Base-by-base conservation (phyloP, 2,888 invertebrate genomes). In the Cephus spinipes region DNA sequence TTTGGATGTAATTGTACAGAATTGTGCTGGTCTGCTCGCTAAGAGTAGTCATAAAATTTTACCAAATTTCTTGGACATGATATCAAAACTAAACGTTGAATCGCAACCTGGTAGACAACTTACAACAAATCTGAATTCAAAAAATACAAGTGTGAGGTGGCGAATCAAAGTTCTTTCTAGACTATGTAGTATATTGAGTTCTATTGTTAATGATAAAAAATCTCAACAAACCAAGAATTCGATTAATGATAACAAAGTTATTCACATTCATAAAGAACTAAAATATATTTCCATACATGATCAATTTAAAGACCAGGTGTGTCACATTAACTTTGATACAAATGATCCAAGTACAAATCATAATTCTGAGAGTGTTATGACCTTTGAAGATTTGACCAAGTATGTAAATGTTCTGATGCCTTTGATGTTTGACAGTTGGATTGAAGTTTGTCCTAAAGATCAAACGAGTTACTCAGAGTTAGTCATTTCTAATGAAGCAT, bases 31-130 rank as follows among this genome's bases (percentile, higher is more conserved):
- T 11, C 92, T 96, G 74, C 93, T 97, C 3, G 94, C 95, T 0
- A 92, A 93, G 77, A 94, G 95, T 87, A 94, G 95, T 79, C 93
- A 94, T 77, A 95, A 94, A 90, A 94, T 98, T 4, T 93, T 98
- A 78, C 94, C 95, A 0, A 96, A 96, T 88, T 96, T 98, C 85
- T 92, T 98, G 12, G 95, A 96, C 83, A 95, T 98, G 93, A 97
- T 98, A 88, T 98, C 98, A 0, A 95, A 94, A 83, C 91, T 95
- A 71, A 92, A 94, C 76, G 92, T 93, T 23, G 95, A 95, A 88
- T 93, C 94, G 3, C 94, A 93, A 79, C 93, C 94, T n/a, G 94
- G 94, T 31, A 93, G 96, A 83, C 94, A 95, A 69, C 92, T 97
- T 12, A 94, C 94, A 12, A 93, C 95, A 0, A 95, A 95, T 87